phyloP scores from a whole-genome alignment of 2,888 invertebrate species.

The Cephalotes varians region DNA sequence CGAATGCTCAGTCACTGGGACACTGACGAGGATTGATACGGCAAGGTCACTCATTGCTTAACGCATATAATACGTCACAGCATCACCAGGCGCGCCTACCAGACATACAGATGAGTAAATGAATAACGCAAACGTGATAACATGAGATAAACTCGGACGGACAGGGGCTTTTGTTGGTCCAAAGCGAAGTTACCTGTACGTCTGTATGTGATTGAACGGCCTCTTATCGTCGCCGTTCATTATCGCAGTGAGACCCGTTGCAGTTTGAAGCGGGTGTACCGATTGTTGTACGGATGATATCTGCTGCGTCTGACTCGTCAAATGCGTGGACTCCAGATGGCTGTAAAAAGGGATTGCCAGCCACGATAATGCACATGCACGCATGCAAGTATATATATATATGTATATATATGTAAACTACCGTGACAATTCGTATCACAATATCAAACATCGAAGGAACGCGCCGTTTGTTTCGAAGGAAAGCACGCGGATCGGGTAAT shows the following conservation, averaged over 20 bases:
- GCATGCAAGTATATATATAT: slow-evolving; percentile 50
- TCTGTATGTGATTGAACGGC: slow-evolving; percentile 90
- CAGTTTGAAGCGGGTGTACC: slow-evolving; percentile 76
- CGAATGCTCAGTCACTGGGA: neutral
- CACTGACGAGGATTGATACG: slow-evolving; percentile 16
- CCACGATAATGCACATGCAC: slow-evolving; percentile 76
- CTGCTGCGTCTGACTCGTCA: slow-evolving; percentile 73
- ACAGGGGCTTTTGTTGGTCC: slow-evolving; percentile 21
- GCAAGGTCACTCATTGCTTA: neutral
- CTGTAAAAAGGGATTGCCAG: slow-evolving; percentile 76
- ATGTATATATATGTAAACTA: slow-evolving; percentile 10
- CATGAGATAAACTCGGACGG: slow-evolving; percentile 46
- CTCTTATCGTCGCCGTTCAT: slow-evolving; percentile 90
- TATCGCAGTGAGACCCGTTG: slow-evolving; percentile 71
- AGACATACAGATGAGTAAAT: slow-evolving; percentile 11
- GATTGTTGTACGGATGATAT: slow-evolving; percentile 76
- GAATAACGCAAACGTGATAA: slow-evolving; percentile 42
- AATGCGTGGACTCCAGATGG: slow-evolving; percentile 79
- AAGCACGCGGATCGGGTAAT: slow-evolving; percentile 28
- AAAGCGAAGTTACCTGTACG: slow-evolving; percentile 89
- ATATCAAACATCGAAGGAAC: slow-evolving; percentile 46
- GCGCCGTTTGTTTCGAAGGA: slow-evolving; percentile 30
- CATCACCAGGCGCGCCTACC: slow-evolving; percentile 7
- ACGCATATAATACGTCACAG: slow-evolving; percentile 17
- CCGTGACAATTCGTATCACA: slow-evolving; percentile 45